phyloP scores from a whole-genome alignment of 2,888 invertebrate species.

The Silvanus unidentatus region DNA sequence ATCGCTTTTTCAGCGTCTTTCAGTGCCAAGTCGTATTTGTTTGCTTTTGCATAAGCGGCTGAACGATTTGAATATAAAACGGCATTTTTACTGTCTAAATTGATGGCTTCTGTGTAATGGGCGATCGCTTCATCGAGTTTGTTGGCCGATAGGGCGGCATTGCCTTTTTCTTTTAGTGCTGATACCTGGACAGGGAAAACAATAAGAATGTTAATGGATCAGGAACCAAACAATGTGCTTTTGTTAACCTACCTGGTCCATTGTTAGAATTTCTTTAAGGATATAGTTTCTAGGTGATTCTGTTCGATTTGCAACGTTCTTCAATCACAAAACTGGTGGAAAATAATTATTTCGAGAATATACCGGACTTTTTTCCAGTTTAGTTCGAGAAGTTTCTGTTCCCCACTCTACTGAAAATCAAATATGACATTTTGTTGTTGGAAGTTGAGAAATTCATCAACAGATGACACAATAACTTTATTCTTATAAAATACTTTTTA shows the following conservation, averaged over 20 bases:
- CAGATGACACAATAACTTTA: too few relatives aligned
- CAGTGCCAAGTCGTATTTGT: constrained; percentile 67
- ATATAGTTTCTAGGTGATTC: background rate
- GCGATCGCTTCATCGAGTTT: constrained; percentile 74
- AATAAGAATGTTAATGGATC: too few relatives aligned
- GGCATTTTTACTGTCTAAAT: constrained; percentile 73
- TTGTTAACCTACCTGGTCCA: constrained; percentile 16
- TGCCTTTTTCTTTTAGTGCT: constrained; percentile 80
- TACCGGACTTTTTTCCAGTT: constrained; percentile 1
- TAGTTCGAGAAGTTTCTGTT: too few relatives aligned
- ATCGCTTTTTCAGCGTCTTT: constrained; percentile 83
- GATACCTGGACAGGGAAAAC: constrained; percentile 70
- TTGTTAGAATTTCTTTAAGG: constrained; percentile 3
- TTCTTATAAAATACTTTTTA: too few relatives aligned
- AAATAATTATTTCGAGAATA: constrained; percentile 13
- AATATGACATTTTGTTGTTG: too few relatives aligned
- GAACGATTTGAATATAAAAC: constrained; percentile 89
- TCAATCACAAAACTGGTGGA: constrained; percentile 6
- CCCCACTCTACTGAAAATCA: too few relatives aligned
- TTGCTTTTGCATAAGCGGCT: constrained; percentile 80
- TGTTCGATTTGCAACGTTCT: constrained; percentile 3
- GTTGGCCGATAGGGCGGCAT: constrained; percentile 71
- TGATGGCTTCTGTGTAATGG: constrained; percentile 75
- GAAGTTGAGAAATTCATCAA: too few relatives aligned
- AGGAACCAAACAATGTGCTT: constrained; percentile 15